Evolutionary conservation across 2,888 invertebrate genomes (phyloP), one percentile per base, ranked within the genome.

Genomic region (Polymixis lichenea): DNA sequence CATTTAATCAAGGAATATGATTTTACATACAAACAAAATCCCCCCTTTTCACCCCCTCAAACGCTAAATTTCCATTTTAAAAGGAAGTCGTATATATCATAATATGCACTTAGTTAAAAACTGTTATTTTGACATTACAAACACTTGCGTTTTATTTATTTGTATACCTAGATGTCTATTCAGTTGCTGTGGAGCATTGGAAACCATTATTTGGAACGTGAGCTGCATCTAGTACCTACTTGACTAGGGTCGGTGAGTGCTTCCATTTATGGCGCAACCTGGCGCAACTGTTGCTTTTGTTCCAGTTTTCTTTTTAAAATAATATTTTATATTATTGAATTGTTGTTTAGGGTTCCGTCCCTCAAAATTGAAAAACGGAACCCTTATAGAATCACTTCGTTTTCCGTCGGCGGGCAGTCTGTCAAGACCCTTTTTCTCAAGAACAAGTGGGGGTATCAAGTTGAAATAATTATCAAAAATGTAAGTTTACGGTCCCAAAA

Each of bases 181-280:
- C 61, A 28, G 51, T 71, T 17, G 49, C 17, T 58, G 38, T 38
- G 13, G 58, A 68, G 49, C 46, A 64, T 71, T 68, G 58, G 17
- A 49, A 56, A 58, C 53, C 43, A 68, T 83, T 83, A 65, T 19
- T 46, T 19, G 17, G 51, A 43, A 61, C 77, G 69, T 80, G 69
- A 46, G 46, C n/a, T 56, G 61, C 55, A 60, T 80, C n/a, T n/a
- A n/a, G n/a, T n/a, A n/a, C n/a, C n/a, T n/a, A n/a, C n/a, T n/a
- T n/a, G 19, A 13, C 17, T 8, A 28, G 17, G 43, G 38, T 22
- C 22, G 6, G 28, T 1, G 55, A 55, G 65, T 61, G 43, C 8
- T 49, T 22, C 51, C 32, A 53, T 70, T 67, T 49, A 53, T 28
- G 56, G 32, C 25, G 17, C 49, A 25, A 61, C 61, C 19, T 72